phyloP scores from a whole-genome alignment of 2,797 vertebrate species.

The Botia kubotai region DNA sequence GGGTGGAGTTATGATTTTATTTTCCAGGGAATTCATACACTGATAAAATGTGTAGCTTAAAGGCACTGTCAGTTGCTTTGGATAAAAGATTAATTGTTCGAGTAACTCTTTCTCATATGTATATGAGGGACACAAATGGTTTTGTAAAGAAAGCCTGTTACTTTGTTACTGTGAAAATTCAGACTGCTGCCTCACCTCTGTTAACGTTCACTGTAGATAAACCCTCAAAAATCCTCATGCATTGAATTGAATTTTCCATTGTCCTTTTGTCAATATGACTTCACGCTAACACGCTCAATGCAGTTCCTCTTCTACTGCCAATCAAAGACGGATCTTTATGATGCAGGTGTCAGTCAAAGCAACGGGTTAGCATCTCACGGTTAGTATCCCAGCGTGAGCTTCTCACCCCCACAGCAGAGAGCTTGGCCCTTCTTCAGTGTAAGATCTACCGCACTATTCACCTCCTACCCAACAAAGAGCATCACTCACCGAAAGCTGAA shows the following conservation, averaged over 20 bases:
- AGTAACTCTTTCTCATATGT: background rate
- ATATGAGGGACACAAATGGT: background rate
- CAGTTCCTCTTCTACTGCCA: background rate
- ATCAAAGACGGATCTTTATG: background rate
- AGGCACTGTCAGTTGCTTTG: background rate
- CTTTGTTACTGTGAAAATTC: conserved; percentile 64
- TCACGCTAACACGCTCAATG: background rate
- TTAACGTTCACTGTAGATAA: background rate
- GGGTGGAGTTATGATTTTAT: background rate
- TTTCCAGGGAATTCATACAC: background rate
- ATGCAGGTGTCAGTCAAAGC: background rate
- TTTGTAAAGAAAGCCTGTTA: background rate
- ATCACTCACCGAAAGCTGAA: conserved; percentile 71
- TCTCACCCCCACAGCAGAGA: conserved; percentile 10
- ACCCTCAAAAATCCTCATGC: background rate
- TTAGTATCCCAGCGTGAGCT: conserved; percentile 22
- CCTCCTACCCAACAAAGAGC: conserved; percentile 64
- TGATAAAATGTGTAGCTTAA: background rate
- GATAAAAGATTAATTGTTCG: background rate
- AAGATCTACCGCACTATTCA: background rate
- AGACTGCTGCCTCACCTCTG: conserved; percentile 19
- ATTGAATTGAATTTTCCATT: background rate
- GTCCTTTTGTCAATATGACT: background rate
- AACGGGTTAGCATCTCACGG: background rate
- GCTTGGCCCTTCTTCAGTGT: conserved; percentile 23